Conservation (phyloP, 2,797 vertebrate genomes). For the Acrocephalus scirpaceus region DNA sequence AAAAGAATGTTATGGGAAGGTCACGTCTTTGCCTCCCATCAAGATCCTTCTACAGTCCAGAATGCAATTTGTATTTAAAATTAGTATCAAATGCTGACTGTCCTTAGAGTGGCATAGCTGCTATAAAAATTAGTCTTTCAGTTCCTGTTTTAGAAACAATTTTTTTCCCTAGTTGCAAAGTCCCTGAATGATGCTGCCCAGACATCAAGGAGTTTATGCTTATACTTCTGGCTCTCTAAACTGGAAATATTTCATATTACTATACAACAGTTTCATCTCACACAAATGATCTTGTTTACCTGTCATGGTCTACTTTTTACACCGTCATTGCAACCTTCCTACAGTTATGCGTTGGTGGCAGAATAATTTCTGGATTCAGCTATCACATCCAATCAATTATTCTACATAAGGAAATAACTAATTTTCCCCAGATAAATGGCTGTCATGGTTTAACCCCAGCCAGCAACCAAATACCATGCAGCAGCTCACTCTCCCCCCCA, state of each 20-base stretch:
- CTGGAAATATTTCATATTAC: neutral
- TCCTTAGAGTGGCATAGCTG: neutral
- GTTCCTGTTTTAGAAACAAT: neutral
- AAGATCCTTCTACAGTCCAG: neutral
- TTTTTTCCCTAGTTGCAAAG: neutral
- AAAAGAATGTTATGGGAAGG: neutral
- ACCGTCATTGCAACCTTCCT: neutral
- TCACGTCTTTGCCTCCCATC: constrained; percentile 19
- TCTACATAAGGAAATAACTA: neutral
- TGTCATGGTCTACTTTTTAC: neutral
- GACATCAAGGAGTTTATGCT: neutral
- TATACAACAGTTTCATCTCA: neutral
- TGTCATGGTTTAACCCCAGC: neutral
- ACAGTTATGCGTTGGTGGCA: neutral
- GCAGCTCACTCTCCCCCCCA: neutral
- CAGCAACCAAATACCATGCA: neutral
- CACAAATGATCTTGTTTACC: neutral
- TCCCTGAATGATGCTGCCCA: neutral
- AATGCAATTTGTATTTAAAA: neutral
- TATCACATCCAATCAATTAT: neutral
- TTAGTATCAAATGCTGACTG: neutral
- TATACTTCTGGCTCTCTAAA: neutral
- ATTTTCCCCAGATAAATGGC: neutral
- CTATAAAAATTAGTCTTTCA: neutral
- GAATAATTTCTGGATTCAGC: neutral